A percentile compares a stretch with the other conserved stretches of the same genome.
Conservation (phyloP, 92 coral and sea anemone species). For the Epizoanthus illoricatus region DNA sequence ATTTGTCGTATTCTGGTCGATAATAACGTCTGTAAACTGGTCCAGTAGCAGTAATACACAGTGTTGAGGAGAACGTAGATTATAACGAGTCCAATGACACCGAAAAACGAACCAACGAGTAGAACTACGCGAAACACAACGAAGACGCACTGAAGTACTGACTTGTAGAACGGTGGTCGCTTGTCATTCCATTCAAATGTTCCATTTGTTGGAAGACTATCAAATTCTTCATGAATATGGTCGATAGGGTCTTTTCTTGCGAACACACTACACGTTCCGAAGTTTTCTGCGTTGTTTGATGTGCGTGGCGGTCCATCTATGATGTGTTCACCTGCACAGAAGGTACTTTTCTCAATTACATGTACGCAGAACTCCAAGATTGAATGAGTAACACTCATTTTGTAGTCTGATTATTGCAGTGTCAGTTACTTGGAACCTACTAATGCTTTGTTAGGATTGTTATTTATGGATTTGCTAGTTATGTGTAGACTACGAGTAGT, state of each 20-base stretch:
- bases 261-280: constrained; percentile 2
- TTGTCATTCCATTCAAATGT: background rate
- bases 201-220: background rate
- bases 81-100: background rate
- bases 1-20: background rate
- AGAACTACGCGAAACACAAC: constrained; percentile 10
- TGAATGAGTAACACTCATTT: background rate
- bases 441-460: too few species aligned
- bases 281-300: background rate
- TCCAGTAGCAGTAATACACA: constrained; percentile 11
- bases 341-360: background rate
- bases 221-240: constrained; percentile 9
- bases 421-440: too few species aligned
- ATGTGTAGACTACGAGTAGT: too few species aligned
- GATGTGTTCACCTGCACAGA: constrained; percentile 21
- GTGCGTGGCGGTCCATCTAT: background rate
- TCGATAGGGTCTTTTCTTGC: constrained; percentile 18
- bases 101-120: background rate
- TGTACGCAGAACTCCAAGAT: constrained; percentile 9
- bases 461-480: too few species aligned
- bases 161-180: constrained; percentile 1
- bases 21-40: background rate
- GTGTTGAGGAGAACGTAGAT: constrained; percentile 21
- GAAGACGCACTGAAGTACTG: background rate
- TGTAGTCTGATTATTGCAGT: background rate